Evolutionary conservation across 2,888 invertebrate species (phyloP).

Genomic region (Boloria euphrosyne): DNA sequence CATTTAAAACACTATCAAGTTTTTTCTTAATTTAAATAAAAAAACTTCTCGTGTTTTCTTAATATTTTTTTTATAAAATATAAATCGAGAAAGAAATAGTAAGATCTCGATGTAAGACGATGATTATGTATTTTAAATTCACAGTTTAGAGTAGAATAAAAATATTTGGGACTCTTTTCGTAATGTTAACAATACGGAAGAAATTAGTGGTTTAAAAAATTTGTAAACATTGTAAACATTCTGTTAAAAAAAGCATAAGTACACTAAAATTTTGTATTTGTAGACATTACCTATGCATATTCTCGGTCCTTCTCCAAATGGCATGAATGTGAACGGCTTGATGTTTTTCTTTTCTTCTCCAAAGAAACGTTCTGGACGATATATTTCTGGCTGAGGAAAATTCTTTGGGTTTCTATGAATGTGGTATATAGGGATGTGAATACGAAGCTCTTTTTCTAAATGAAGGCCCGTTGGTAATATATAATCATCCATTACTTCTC

Average conservation of each 20-base stretch:
- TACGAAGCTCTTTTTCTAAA: conserved; percentile 57
- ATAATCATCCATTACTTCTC: conserved; percentile 61
- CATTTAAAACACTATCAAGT: no score
- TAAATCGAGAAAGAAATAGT: no score
- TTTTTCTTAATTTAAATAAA: no score
- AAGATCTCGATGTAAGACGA: no score
- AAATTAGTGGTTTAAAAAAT: neutral
- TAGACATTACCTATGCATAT: conserved; percentile 60
- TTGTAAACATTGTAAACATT: neutral
- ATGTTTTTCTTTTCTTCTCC: conserved; percentile 52
- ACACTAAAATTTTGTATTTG: neutral
- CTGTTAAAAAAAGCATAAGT: neutral
- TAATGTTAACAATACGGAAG: no score
- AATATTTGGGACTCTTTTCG: no score
- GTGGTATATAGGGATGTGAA: conserved; percentile 62
- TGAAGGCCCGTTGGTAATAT: conserved; percentile 55
- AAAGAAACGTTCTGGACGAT: conserved; percentile 59
- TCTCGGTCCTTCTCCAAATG: conserved; percentile 68
- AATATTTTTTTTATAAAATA: no score
- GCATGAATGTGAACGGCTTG: conserved; percentile 59
- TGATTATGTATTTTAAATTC: no score
- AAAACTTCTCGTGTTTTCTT: no score
- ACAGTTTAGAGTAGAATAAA: no score
- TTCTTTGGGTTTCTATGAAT: conserved; percentile 56
- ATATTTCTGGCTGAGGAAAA: conserved; percentile 61